phyloP scores from a whole-genome alignment of 64 coral and sea anemone genomes.

The Montipora sp. region DNA sequence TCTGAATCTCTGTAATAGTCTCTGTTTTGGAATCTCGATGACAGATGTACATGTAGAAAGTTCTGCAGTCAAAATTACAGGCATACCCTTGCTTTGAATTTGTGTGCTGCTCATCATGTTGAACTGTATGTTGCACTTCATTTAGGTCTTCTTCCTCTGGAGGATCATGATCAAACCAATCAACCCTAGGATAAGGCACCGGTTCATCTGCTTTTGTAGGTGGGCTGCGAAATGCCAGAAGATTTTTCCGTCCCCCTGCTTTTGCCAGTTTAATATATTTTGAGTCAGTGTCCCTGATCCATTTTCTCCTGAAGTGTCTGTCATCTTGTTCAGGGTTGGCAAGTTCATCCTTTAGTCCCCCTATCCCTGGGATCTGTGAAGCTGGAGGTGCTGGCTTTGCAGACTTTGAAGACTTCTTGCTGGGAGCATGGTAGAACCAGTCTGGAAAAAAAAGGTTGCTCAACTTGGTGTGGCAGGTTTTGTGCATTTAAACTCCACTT shows the following conservation, averaged over 20 bases:
- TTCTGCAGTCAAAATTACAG: not conserved
- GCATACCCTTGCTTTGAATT: constrained; percentile 39
- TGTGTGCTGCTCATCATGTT: not conserved
- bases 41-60: not conserved
- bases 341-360: constrained; percentile 68
- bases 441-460: constrained; percentile 43
- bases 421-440: constrained; percentile 95
- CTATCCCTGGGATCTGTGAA: constrained; percentile 91
- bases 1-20: not conserved
- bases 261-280: constrained; percentile 97
- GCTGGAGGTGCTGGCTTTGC: constrained; percentile 59
- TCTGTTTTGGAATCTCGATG: not conserved
- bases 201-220: constrained; percentile 54
- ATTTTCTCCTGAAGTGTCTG: constrained; percentile 85
- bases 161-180: constrained; percentile 96
- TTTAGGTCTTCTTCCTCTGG: constrained; percentile 65
- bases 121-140: not conserved
- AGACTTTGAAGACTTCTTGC: constrained; percentile 21
- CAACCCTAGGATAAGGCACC: constrained; percentile 78
- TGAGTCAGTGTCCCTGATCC: constrained; percentile 97
- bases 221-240: constrained; percentile 76
- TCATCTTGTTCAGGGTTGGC: constrained; percentile 78
- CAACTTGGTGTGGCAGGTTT: too few relatives aligned
- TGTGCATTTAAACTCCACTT: not conserved
- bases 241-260: constrained; percentile 78